Conservation (phyloP, 2,113 vertebrate species). For the Megaceryle maxima region DNA sequence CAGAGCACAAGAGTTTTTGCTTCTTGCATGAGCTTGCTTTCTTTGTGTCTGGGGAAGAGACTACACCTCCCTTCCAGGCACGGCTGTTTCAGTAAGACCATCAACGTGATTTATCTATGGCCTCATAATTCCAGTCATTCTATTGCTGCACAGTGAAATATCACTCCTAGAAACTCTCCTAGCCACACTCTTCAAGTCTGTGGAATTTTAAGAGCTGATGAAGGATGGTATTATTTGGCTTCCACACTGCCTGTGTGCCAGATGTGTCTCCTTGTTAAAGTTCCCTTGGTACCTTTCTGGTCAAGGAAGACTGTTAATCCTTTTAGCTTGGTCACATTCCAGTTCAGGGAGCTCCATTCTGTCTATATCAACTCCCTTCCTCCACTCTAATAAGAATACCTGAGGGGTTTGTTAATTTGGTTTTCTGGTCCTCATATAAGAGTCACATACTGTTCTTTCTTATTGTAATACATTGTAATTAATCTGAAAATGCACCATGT, state of each 20-base stretch:
- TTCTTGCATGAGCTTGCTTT: conserved; percentile 17
- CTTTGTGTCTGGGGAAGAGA: conserved; percentile 16
- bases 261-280: conserved; percentile 28
- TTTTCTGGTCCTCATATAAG: background rate
- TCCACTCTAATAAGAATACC: background rate
- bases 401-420: background rate
- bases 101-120: conserved; percentile 52
- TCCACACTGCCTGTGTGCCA: background rate
- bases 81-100: background rate
- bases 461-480: background rate
- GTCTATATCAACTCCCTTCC: background rate
- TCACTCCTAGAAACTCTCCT: conserved; percentile 26
- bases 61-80: conserved; percentile 28
- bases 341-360: background rate
- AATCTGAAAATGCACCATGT: background rate
- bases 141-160: conserved; percentile 43
- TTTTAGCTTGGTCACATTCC: conserved; percentile 54
- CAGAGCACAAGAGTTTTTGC: conserved; percentile 1
- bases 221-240: conserved; percentile 13
- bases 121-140: conserved; percentile 56
- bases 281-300: conserved; percentile 5
- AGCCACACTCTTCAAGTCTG: background rate
- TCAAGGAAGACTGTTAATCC: conserved; percentile 25
- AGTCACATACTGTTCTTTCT: background rate
- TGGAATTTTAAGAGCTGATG: conserved; percentile 42